These are phyloP conservation scores for Calephelis perditalis DNA, from an alignment of 2,888 invertebrate species.

Conservation along the genomic window DNA sequence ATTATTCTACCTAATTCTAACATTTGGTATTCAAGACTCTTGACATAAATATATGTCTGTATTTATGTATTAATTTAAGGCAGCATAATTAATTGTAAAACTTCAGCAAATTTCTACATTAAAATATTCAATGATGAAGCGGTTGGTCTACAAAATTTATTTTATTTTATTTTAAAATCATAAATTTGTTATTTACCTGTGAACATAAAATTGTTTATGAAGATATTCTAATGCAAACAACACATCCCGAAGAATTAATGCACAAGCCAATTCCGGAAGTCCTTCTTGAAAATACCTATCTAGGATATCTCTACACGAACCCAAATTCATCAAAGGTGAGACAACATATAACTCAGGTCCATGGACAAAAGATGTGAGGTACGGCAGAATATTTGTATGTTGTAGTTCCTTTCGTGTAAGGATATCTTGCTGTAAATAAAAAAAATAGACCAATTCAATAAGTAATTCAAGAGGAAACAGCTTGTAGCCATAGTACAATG, in stretches of 20 bases:
- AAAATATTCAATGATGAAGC: too few relatives aligned
- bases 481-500: too few relatives aligned
- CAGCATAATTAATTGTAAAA: too few relatives aligned
- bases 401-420: slow-evolving; percentile 85
- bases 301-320: slow-evolving; percentile 89
- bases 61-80: too few relatives aligned
- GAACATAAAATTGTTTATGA: slow-evolving; percentile 90
- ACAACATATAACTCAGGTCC: slow-evolving; percentile 88
- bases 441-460: too few relatives aligned
- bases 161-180: too few relatives aligned
- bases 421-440: slow-evolving; percentile 85
- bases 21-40: too few relatives aligned
- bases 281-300: slow-evolving; percentile 86
- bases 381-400: slow-evolving; percentile 88
- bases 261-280: slow-evolving; percentile 88
- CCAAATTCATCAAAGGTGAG: slow-evolving; percentile 90
- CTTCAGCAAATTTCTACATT: too few relatives aligned
- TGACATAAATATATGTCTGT: too few relatives aligned
- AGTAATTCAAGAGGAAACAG: too few relatives aligned
- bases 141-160: too few relatives aligned
- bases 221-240: slow-evolving; percentile 89
- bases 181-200: slow-evolving; percentile 79
- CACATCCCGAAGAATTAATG: slow-evolving; percentile 87
- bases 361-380: slow-evolving; percentile 86
- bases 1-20: too few relatives aligned